These are phyloP conservation scores for Lycia hirtaria DNA, from an alignment of 2,888 invertebrate genomes.

Conservation along the genomic window DNA sequence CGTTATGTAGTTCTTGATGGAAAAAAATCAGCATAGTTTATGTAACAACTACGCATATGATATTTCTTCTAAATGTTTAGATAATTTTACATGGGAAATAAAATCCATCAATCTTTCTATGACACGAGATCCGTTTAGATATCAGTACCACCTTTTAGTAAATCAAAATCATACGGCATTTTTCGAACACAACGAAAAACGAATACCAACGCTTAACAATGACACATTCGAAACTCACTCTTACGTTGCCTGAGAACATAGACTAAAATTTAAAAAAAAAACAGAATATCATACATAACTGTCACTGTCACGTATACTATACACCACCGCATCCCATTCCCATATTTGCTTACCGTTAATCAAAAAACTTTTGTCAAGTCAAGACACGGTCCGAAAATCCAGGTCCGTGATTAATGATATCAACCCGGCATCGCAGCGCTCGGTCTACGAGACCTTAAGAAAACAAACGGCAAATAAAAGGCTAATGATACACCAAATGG, in stretches of 20 bases:
- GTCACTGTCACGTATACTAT: too few relatives aligned
- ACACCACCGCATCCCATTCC: conserved; percentile 54
- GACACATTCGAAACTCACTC: conserved; percentile 10
- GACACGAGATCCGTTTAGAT: conserved; percentile 28
- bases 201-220: conserved; percentile 2
- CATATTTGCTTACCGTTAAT: conserved; percentile 77
- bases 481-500: conserved; percentile 79
- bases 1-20: too few relatives aligned
- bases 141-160: conserved; percentile 25
- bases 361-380: conserved; percentile 75
- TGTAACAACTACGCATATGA: too few relatives aligned
- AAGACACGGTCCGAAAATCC: conserved; percentile 54
- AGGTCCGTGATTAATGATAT: conserved; percentile 73
- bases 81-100: not conserved
- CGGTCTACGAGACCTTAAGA: conserved; percentile 66
- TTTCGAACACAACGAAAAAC: conserved; percentile 30
- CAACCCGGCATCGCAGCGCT: conserved; percentile 61
- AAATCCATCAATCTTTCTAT: conserved; percentile 29
- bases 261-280: not conserved
- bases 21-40: too few relatives aligned
- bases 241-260: not conserved
- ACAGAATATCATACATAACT: conserved; percentile 25
- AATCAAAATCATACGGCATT: conserved; percentile 30
- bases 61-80: too few relatives aligned
- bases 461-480: conserved; percentile 73